A percentile compares a stretch with the other conserved stretches of the same genome.
These are phyloP conservation scores for Saccopteryx bilineata DNA, from an alignment of 2,113 vertebrate genomes.

Conservation along the genomic window DNA sequence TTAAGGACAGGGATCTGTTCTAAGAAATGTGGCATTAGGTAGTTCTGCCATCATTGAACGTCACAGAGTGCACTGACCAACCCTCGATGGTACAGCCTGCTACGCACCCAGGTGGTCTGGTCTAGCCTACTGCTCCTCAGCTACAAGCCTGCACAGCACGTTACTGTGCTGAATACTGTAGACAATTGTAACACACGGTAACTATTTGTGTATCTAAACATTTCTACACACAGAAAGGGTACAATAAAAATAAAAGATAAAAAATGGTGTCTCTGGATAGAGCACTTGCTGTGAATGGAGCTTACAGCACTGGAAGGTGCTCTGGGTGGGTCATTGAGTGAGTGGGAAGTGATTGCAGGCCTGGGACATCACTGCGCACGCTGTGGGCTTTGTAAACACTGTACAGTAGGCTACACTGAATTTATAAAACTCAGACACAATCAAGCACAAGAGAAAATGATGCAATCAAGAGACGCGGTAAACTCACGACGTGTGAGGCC, in stretches of 20 bases:
- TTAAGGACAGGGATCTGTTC: too few species aligned
- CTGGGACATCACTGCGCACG: fast-evolving
- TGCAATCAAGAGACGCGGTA: neutral
- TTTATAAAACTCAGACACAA: neutral
- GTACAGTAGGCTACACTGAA: neutral
- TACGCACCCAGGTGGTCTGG: fast-evolving
- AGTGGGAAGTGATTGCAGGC: neutral
- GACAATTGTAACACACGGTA: neutral
- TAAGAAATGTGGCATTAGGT: neutral
- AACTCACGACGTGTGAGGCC: neutral
- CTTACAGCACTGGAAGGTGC: neutral
- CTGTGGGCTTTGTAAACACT: neutral
- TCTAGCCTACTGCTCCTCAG: neutral
- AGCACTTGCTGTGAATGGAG: neutral
- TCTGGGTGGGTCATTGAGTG: neutral
- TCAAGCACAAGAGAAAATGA: neutral
- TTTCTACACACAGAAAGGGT: neutral
- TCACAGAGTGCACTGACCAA: neutral
- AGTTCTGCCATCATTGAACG: fast-evolving
- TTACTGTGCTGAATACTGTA: neutral
- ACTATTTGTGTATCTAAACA: neutral
- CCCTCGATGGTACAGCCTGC: fast-evolving
- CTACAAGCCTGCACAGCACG: too few species aligned
- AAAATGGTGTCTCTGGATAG: neutral
- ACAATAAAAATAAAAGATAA: neutral